phyloP scores from a whole-genome alignment of 2,797 vertebrate genomes.

The Myotis pilosus region DNA sequence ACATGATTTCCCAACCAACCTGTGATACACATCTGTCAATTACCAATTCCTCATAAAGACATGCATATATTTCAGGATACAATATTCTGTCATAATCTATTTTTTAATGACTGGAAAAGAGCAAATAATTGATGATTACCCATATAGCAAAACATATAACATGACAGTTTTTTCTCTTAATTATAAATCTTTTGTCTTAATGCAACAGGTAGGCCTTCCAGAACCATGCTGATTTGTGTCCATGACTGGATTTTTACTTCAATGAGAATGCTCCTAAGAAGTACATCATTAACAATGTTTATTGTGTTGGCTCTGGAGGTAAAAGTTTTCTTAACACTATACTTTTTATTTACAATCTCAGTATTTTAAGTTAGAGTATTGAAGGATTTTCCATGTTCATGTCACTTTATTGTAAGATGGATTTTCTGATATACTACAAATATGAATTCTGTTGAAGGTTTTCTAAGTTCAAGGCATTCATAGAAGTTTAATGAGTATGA shows the following conservation, averaged over 20 bases:
- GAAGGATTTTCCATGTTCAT: not conserved
- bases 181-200: slow-evolving; percentile 37
- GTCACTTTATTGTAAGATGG: slow-evolving; percentile 24
- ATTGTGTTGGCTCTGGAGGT: not conserved
- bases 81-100: slow-evolving; percentile 14
- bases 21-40: not conserved
- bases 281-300: not conserved
- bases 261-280: not conserved
- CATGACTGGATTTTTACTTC: not conserved
- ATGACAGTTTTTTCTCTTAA: slow-evolving; percentile 26
- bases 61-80: slow-evolving; percentile 28
- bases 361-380: slow-evolving; percentile 42
- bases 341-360: slow-evolving; percentile 32
- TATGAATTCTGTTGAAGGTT: slow-evolving; percentile 34
- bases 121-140: slow-evolving; percentile 33
- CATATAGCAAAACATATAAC: slow-evolving; percentile 36
- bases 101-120: slow-evolving; percentile 26
- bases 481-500: slow-evolving; percentile 73
- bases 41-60: not conserved
- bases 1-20: slow-evolving; percentile 13
- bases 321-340: not conserved
- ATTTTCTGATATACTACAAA: slow-evolving; percentile 25
- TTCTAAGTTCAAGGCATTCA: slow-evolving; percentile 45
- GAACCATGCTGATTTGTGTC: not conserved
- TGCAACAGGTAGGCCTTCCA: slow-evolving; percentile 7